Evolutionary conservation across 2,797 vertebrate species (phyloP), one percentile per base, ranked within the genome.

Genomic region (Melanogrammus aeglefinus): DNA sequence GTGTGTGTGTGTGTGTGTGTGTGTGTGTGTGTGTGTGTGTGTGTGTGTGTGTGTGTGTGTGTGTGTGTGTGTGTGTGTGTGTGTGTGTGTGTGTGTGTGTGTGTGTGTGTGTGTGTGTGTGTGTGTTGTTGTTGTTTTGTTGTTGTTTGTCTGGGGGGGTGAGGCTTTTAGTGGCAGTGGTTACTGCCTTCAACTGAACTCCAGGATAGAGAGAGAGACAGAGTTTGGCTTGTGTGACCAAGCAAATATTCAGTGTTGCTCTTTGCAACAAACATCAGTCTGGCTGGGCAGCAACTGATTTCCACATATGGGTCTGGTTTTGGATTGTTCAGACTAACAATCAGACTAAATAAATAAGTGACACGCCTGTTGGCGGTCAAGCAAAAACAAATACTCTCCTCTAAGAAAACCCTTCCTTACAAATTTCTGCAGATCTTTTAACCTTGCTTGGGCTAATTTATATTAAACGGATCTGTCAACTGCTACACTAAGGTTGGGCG

Each of bases 31-130:
- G 47, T 14, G 47, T n/a, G 57, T 63, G 57, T 63, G 51, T 57
- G 51, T 57, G 51, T 51, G 47, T 76, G 12, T 12, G 5, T 75
- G 78, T 12, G 47, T 7, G 31, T 76, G 33, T 72, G 41, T 74
- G 72, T 75, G 18, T 12, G 44, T n/a, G 51, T 57, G 51, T 57
- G 47, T 51, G 47, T 51, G 47, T 14, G 47, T n/a, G 57, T 63
- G 57, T 63, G 51, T 57, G 51, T 57, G 51, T 57, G 51, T 57
- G 51, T n/a, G 51, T 57, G 51, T n/a, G 47, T 21, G 47, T 7
- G 47, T 57, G 47, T 6, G 47, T 21, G 47, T 1, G 47, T 51
- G 47, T 21, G 47, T 51, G 47, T 51, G 47, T 21, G 47, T 21
- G 47, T 51, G 47, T 76, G 10, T 10, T 4, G 72, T 78, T 12